Conservation (phyloP, 2,113 vertebrate species). For the Upupa epops region DNA sequence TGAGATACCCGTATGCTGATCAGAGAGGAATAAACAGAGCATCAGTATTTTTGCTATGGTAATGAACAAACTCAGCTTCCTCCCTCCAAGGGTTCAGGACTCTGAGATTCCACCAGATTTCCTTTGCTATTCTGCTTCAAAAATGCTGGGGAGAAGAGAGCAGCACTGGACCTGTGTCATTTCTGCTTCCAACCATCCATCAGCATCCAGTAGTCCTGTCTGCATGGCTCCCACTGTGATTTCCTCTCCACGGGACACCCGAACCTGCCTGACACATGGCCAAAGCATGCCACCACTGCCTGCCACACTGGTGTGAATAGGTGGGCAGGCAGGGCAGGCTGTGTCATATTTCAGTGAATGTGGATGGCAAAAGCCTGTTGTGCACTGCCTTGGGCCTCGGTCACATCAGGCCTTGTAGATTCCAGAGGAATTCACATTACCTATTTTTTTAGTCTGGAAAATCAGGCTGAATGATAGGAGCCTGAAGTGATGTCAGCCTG, state of each 20-base stretch:
- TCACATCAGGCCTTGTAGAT: background rate
- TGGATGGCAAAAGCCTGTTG: background rate
- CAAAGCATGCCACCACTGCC: background rate
- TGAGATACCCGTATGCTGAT: background rate
- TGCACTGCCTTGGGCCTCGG: background rate
- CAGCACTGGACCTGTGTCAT: background rate
- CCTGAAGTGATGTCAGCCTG: background rate
- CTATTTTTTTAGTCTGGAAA: background rate
- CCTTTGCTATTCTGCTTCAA: background rate
- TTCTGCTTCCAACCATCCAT: background rate
- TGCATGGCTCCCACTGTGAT: background rate
- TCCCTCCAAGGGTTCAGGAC: background rate
- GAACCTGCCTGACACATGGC: background rate
- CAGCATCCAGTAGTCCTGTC: accelerated
- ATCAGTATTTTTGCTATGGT: background rate
- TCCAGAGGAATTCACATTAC: background rate
- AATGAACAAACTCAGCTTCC: background rate
- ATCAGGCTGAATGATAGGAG: background rate
- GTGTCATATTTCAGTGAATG: background rate
- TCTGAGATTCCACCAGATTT: background rate
- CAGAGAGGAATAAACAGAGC: background rate
- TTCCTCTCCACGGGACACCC: background rate
- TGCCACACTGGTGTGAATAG: accelerated
- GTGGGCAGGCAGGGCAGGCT: background rate
- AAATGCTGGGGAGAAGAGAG: background rate